These are phyloP conservation scores for Platycercus adscitus DNA, from an alignment of 2,113 vertebrate genomes.

Conservation along the genomic window DNA sequence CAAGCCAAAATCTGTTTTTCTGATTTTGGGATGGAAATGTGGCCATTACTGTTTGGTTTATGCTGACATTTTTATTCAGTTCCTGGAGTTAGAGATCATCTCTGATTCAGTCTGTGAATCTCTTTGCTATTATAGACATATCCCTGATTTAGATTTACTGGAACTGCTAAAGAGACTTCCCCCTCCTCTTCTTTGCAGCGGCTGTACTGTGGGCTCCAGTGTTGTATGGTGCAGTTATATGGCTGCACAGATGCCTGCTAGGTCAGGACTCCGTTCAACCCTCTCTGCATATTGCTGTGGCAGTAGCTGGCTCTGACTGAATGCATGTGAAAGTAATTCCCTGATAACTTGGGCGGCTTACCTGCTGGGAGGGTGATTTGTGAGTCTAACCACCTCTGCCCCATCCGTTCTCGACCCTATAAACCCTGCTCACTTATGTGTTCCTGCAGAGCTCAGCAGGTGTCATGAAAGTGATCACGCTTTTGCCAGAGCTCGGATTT, in stretches of 20 bases:
- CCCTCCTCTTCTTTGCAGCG: neutral
- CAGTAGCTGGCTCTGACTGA: neutral
- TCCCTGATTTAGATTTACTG: neutral
- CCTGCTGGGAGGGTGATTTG: neutral
- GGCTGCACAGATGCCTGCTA: neutral
- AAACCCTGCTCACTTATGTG: neutral
- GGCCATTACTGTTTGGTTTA: neutral
- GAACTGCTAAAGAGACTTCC: neutral
- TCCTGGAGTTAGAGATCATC: neutral
- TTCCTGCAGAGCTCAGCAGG: neutral
- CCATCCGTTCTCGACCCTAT: neutral
- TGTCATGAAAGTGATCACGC: neutral
- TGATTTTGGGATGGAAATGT: neutral
- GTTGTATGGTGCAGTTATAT: accelerated
- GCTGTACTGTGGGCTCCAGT: neutral
- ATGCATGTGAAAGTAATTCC: neutral
- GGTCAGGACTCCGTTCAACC: neutral
- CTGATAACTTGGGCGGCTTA: neutral
- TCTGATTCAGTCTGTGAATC: neutral
- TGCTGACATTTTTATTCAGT: neutral
- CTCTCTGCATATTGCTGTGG: neutral
- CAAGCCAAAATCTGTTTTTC: neutral
- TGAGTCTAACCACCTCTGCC: neutral
- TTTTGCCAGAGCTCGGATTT: neutral
- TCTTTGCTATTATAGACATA: neutral